A percentile compares a stretch with the other conserved stretches of the same genome.
These are phyloP conservation scores for Hylaeus volcanicus DNA, from an alignment of 1,140 invertebrate species.

Conservation along the genomic window DNA sequence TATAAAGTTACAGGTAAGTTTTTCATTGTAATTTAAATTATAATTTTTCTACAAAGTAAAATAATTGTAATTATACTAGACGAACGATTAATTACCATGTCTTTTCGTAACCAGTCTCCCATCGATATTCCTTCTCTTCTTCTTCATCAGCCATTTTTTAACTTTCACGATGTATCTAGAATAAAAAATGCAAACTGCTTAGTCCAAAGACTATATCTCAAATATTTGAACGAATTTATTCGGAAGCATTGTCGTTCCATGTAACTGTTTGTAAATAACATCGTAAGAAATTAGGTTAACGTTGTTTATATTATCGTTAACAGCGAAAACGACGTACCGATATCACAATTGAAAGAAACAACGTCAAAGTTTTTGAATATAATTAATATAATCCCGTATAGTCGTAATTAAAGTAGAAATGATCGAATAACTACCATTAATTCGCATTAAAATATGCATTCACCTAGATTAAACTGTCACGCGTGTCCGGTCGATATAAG, in stretches of 20 bases:
- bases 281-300: constrained; percentile 21
- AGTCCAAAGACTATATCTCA: background rate
- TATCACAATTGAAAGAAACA: background rate
- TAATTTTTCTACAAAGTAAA: background rate
- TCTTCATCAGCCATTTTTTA: constrained; percentile 87
- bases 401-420: background rate
- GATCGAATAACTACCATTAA: background rate
- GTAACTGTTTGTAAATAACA: too few species aligned
- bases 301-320: constrained; percentile 26
- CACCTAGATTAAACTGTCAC: background rate
- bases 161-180: constrained; percentile 1
- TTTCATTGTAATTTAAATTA: too few species aligned
- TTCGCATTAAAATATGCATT: background rate
- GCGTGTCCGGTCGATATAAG: background rate
- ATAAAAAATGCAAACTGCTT: background rate
- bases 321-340: background rate
- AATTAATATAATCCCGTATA: background rate
- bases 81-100: constrained; percentile 87
- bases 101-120: constrained; percentile 98
- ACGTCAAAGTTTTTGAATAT: background rate
- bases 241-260: background rate
- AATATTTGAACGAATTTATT: background rate
- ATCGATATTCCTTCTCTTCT: constrained; percentile 96
- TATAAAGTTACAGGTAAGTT: too few species aligned
- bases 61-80: background rate